These are phyloP conservation scores for Ornithoptera priamus DNA, from an alignment of 2,888 invertebrate species.

Conservation along the genomic window DNA sequence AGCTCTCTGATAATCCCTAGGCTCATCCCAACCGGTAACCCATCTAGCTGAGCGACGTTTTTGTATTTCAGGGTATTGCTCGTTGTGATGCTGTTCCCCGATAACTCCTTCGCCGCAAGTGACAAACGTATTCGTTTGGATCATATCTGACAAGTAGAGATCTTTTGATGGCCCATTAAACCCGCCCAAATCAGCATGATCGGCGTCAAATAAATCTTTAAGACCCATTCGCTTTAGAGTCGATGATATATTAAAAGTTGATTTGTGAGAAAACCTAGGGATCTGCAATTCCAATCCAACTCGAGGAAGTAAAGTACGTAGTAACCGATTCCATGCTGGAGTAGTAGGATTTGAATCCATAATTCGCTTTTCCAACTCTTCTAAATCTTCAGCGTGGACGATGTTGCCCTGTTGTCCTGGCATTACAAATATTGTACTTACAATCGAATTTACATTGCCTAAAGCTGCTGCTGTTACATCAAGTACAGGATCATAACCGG, in stretches of 20 bases:
- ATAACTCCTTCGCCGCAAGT: conserved; percentile 88
- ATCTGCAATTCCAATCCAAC: conserved; percentile 90
- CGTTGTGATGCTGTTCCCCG: conserved; percentile 88
- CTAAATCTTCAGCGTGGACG: conserved; percentile 88
- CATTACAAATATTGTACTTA: conserved; percentile 90
- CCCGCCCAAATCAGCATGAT: conserved; percentile 89
- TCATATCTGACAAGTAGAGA: conserved; percentile 89
- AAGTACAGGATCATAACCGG: conserved; percentile 90
- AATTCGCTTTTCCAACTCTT: conserved; percentile 85
- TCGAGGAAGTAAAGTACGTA: conserved; percentile 87
- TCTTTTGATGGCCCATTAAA: conserved; percentile 89
- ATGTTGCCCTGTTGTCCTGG: conserved; percentile 92
- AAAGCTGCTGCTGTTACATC: conserved; percentile 92
- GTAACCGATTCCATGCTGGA: conserved; percentile 85
- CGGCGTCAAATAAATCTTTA: conserved; percentile 87
- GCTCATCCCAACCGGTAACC: conserved; percentile 74
- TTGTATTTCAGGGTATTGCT: conserved; percentile 85
- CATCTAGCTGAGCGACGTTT: conserved; percentile 71
- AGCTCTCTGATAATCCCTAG: conserved; percentile 83
- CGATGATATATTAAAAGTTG: conserved; percentile 89
- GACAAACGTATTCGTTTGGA: conserved; percentile 90
- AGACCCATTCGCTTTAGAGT: conserved; percentile 90
- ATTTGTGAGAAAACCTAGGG: conserved; percentile 90
- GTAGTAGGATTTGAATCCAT: conserved; percentile 83
- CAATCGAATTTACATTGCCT: conserved; percentile 84